Percentiles rank a stretch among this genome's conserved stretches.
Conservation (phyloP, 2,113 vertebrate genomes). For the Eupsittula cactorum region DNA sequence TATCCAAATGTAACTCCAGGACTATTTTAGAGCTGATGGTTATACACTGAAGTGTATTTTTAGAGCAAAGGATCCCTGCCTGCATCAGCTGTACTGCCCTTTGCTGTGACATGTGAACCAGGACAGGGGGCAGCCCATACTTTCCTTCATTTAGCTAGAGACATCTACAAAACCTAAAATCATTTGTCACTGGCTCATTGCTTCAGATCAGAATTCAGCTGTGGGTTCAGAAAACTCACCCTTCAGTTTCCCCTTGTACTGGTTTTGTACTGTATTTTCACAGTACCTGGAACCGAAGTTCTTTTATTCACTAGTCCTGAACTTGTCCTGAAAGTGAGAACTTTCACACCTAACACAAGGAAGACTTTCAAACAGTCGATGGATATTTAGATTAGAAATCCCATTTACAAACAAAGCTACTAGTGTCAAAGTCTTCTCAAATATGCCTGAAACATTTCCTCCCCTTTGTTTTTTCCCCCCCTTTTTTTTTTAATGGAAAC, state of each 20-base stretch:
- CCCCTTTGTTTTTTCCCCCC: neutral
- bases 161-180: neutral
- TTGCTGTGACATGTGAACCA: neutral
- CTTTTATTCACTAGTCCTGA: neutral
- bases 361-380: neutral
- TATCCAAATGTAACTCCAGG: neutral
- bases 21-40: neutral
- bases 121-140: neutral
- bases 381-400: neutral
- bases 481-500: neutral
- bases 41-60: neutral
- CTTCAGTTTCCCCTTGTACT: accelerated
- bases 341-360: neutral
- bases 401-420: neutral
- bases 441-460: neutral
- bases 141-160: neutral
- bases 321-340: neutral
- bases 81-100: neutral
- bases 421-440: neutral
- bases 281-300: neutral
- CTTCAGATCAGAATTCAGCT: neutral
- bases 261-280: neutral
- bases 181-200: neutral
- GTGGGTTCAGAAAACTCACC: neutral
- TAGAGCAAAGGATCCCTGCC: neutral